Evolutionary conservation across 2,113 vertebrate genomes (phyloP).

Genomic region (Pterocles gutturalis): DNA sequence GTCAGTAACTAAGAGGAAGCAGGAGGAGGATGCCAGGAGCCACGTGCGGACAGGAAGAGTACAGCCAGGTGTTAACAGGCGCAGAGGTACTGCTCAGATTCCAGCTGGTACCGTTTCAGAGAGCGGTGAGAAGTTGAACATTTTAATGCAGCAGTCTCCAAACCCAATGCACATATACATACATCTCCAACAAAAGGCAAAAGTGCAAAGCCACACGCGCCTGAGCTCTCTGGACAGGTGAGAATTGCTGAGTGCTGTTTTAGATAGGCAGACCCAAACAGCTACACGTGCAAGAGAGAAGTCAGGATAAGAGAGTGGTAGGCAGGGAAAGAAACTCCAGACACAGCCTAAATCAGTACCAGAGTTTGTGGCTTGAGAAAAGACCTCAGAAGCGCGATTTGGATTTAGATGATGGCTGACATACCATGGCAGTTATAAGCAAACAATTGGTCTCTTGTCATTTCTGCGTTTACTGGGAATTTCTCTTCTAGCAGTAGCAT

Average conservation of each 20-base stretch:
- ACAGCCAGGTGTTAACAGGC: neutral
- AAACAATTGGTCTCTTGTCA: fast-evolving
- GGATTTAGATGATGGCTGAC: neutral
- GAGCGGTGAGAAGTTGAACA: fast-evolving
- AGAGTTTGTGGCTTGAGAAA: neutral
- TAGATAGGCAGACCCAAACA: neutral
- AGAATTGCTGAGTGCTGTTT: neutral
- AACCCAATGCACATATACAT: neutral
- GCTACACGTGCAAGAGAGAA: neutral
- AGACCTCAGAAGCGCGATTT: neutral
- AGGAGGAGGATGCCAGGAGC: neutral
- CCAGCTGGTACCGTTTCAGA: neutral
- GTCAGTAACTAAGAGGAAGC: neutral
- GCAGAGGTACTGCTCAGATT: neutral
- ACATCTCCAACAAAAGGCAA: neutral
- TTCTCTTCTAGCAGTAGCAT: neutral
- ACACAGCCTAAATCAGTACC: neutral
- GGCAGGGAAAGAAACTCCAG: neutral
- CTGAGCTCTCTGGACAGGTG: neutral
- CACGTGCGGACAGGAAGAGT: neutral
- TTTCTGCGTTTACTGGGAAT: neutral
- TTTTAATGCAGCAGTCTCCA: neutral
- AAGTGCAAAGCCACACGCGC: neutral
- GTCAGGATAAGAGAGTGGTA: neutral
- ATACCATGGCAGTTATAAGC: neutral